Evolutionary conservation across 2,113 vertebrate species (phyloP).

Genomic region (Albula glossodonta): DNA sequence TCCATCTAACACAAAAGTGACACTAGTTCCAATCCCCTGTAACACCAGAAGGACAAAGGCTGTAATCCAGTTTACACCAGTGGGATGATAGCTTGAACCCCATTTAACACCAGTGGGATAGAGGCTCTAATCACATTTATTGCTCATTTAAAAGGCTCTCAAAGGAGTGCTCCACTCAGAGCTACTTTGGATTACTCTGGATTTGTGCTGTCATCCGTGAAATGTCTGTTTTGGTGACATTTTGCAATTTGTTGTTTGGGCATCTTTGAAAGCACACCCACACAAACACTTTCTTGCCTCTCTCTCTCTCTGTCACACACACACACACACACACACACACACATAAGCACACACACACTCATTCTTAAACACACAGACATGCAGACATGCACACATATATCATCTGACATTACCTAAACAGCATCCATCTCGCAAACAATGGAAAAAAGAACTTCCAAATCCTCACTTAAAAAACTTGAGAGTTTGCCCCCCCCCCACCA

Average conservation of each 20-base stretch:
- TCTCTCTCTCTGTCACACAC: too few relatives aligned
- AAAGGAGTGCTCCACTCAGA: constrained; percentile 52
- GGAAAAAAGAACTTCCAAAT: constrained; percentile 73
- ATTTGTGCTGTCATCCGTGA: not conserved
- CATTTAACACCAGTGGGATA: constrained; percentile 25
- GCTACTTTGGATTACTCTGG: constrained; percentile 22
- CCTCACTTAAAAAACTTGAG: constrained; percentile 60
- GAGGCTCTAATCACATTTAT: constrained; percentile 62
- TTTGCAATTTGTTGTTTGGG: constrained; percentile 4
- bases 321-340: not conserved
- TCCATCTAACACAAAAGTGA: not conserved
- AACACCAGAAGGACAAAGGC: not conserved
- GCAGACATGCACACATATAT: constrained; percentile 62
- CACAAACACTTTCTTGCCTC: not conserved
- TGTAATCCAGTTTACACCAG: not conserved
- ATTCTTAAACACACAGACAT: constrained; percentile 52
- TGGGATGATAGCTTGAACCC: not conserved
- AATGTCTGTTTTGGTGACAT: constrained; percentile 18
- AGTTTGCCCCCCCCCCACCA: constrained; percentile 37
- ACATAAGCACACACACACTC: constrained; percentile 19
- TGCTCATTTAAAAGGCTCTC: constrained; percentile 58
- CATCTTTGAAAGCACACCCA: constrained; percentile 24
- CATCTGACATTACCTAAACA: constrained; percentile 65
- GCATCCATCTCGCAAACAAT: constrained; percentile 70
- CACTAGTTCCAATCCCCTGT: not conserved